Conservation (phyloP, 2,888 invertebrate species). For the Agriopis leucophaearia region DNA sequence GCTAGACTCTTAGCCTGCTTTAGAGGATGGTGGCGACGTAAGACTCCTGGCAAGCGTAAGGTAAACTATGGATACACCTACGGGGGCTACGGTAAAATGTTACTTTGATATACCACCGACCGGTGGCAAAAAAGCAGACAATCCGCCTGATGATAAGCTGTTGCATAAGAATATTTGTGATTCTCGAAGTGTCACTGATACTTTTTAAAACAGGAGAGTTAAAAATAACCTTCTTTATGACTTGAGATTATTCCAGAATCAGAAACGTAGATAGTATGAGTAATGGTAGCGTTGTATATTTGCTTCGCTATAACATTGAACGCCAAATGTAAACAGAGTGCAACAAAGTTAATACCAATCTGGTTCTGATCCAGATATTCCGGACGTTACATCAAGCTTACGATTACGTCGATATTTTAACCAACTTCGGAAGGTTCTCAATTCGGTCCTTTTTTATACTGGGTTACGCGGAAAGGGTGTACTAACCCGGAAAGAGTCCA, state of each 20-base stretch:
- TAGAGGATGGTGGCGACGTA: slow-evolving; percentile 76
- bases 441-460: too few relatives aligned
- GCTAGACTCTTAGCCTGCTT: slow-evolving; percentile 71
- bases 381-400: slow-evolving; percentile 9
- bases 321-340: slow-evolving; percentile 21
- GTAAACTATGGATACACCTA: slow-evolving; percentile 45
- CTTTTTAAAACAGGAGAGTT: background rate
- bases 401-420: slow-evolving; percentile 5
- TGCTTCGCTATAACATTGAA: slow-evolving; percentile 8
- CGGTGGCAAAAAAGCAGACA: background rate
- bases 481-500: too few relatives aligned
- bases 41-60: slow-evolving; percentile 65
- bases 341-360: slow-evolving; percentile 18
- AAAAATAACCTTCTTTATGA: background rate
- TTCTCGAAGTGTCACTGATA: background rate
- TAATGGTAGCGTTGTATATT: slow-evolving; percentile 6
- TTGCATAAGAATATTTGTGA: background rate
- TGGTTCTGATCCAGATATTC: slow-evolving; percentile 18
- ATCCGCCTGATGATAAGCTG: background rate
- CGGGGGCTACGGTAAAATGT: background rate
- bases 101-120: background rate
- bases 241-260: slow-evolving; percentile 15
- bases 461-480: too few relatives aligned
- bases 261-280: slow-evolving; percentile 11
- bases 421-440: too few relatives aligned